Base-by-base conservation (phyloP, 1,140 invertebrate species). In the Brachionus plicatilis region DNA sequence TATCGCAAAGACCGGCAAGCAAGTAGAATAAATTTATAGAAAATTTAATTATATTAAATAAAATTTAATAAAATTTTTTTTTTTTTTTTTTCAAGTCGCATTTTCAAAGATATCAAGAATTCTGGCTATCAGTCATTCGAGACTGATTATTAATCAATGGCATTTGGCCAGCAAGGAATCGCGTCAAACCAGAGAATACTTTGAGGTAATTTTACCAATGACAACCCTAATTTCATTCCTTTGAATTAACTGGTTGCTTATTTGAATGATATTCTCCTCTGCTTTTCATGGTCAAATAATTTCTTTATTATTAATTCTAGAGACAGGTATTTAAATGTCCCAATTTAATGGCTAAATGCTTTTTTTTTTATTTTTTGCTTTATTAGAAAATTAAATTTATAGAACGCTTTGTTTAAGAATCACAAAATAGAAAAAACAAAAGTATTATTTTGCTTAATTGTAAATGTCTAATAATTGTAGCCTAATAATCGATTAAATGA, bases 1-100 rank as follows among this genome's bases (percentile, higher is more conserved):
- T 88, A 87, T 84, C 87, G 88, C 79, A 88, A 88, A 85, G 88
- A 88, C 20, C 85, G 88, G 83, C 88, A 89, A 86, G 87, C 88
- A n/a, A 88, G 88, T 89, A 86, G 87, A 87, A 86, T 72, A 72
- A 50, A 76, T 50, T 17, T 33, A 41, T 29, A 33, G 11, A 33
- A 29, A 29, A 37, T 60, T 60, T n/a, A n/a, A n/a, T n/a, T n/a
- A n/a, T n/a, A n/a, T n/a, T n/a, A n/a, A n/a, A n/a, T n/a, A n/a
- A n/a, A n/a, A n/a, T n/a, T n/a, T n/a, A n/a, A n/a, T n/a, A n/a
- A n/a, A n/a, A n/a, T n/a, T n/a, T n/a, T 7, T 29, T 29, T 29
- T 68, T 68, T 11, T n/a, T 24, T 53, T 6, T 3, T 24, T 37
- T 80, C 7, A 82, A 82, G 79, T 82, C 45, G 79, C 79, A 20